phyloP scores from a whole-genome alignment of 2,113 vertebrate species.

The Oreocharis arfaki region DNA sequence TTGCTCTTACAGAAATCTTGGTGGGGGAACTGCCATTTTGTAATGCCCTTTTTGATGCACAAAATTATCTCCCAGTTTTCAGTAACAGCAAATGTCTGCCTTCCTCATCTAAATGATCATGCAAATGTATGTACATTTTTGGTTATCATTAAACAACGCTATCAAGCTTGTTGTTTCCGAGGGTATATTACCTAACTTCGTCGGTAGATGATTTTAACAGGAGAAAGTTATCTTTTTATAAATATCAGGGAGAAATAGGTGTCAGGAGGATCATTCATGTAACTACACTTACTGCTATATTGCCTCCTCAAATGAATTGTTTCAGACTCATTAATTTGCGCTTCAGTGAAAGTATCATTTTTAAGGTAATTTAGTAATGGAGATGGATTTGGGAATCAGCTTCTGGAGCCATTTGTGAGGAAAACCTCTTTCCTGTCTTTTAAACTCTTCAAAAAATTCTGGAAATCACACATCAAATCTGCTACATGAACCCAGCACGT shows the following conservation, averaged over 20 bases:
- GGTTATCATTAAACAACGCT: neutral
- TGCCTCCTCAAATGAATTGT: neutral
- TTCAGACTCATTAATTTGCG: neutral
- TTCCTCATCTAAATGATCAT: neutral
- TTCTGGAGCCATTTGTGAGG: neutral
- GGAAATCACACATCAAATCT: neutral
- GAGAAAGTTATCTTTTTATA: neutral
- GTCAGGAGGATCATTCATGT: neutral
- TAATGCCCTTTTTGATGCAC: neutral
- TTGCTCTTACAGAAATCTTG: neutral
- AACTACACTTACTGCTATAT: neutral
- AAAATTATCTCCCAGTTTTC: neutral
- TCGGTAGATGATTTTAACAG: neutral
- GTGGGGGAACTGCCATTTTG: neutral
- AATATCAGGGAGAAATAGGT: neutral
- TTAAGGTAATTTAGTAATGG: neutral
- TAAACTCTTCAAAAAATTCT: neutral
- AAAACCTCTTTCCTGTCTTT: neutral
- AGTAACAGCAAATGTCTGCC: neutral
- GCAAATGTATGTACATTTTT: neutral
- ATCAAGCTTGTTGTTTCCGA: neutral
- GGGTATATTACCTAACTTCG: fast-evolving
- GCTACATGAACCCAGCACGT: neutral
- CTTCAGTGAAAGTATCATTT: neutral
- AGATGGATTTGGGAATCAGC: neutral